Evolutionary conservation across 2,888 invertebrate genomes (phyloP).

Genomic region (Melieria omissa): DNA sequence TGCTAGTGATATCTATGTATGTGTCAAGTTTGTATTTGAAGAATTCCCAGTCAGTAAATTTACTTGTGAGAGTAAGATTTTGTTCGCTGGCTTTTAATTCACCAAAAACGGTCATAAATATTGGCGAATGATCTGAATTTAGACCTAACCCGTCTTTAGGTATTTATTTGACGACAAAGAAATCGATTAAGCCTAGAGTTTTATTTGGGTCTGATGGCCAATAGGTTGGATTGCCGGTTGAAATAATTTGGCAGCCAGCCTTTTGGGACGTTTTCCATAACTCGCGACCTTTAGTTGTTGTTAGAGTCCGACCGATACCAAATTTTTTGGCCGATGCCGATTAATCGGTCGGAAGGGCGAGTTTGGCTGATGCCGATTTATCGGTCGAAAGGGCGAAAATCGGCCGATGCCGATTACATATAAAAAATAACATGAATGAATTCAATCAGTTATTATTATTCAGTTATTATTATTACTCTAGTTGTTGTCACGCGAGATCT

Average conservation of each 20-base stretch:
- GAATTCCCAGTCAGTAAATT: neutral
- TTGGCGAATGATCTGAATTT: neutral
- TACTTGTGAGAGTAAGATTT: neutral
- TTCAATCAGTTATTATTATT: too few relatives aligned
- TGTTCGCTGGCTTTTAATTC: neutral
- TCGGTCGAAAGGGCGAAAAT: too few relatives aligned
- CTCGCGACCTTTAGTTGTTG: conserved; percentile 19
- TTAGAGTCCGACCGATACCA: too few relatives aligned
- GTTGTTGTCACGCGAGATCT: conserved; percentile 19
- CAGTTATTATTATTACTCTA: too few relatives aligned
- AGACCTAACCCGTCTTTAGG: conserved; percentile 1
- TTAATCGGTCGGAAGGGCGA: too few relatives aligned
- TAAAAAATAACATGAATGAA: too few relatives aligned
- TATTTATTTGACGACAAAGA: neutral
- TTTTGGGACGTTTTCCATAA: neutral
- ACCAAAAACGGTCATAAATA: neutral
- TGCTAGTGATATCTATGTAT: too few relatives aligned
- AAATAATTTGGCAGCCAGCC: neutral
- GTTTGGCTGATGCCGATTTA: too few relatives aligned
- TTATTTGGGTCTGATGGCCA: conserved; percentile 17
- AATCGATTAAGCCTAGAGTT: neutral
- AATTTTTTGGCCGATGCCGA: too few relatives aligned
- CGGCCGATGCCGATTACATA: too few relatives aligned
- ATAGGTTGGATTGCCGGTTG: conserved; percentile 15
- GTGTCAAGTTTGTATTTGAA: neutral